Evolutionary conservation across 2,888 invertebrate species (phyloP), one percentile per base, ranked within the genome.

Genomic region (Tholera decimalis): DNA sequence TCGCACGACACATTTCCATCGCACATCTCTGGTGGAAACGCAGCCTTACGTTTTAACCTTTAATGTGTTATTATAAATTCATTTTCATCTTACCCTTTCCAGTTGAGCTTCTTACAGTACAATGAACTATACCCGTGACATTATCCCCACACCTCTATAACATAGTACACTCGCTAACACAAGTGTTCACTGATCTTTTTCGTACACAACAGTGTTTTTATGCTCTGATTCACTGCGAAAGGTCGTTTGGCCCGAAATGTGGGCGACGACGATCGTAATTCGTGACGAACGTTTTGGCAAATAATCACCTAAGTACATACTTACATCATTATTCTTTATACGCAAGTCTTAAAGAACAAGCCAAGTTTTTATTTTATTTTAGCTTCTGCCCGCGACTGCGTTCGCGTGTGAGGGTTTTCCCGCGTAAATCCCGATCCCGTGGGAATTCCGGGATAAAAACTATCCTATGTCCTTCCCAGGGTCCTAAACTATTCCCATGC

Each of bases 191-290:
- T 74, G 81, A 81, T 80, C 71, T 80, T 85, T 84, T 86, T 82
- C 73, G 73, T 76, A 64, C 41, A 76, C 57, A 70, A 77, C 70
- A 80, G 55, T 67, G 73, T 79, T 79, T 83, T 81, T 80, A 71
- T 81, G 87, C 85, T 83, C 87, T 83, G 79, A 73, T 87, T 86
- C 82, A 67, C 73, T 60, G 49, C 22, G 47, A 84, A 87, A 87
- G 83, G 87, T 84, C 84, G 63, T 37, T 22, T 46, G 66, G 49
- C 66, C 59, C 33, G 20, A n/a, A 22, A 35, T 39, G 64, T 56
- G 54, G 56, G 66, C 46, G 63, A 33, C 55, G 63, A 28, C 58
- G 49, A 35, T 62, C 63, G 53, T 54, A 41, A 60, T 26, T 50
- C 68, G 50, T 60, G 50, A 68, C 59, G 37, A 44, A 59, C 47